These are phyloP conservation scores for Axea sp. DNA, from an alignment of 2,888 invertebrate genomes.

Conservation along the genomic window DNA sequence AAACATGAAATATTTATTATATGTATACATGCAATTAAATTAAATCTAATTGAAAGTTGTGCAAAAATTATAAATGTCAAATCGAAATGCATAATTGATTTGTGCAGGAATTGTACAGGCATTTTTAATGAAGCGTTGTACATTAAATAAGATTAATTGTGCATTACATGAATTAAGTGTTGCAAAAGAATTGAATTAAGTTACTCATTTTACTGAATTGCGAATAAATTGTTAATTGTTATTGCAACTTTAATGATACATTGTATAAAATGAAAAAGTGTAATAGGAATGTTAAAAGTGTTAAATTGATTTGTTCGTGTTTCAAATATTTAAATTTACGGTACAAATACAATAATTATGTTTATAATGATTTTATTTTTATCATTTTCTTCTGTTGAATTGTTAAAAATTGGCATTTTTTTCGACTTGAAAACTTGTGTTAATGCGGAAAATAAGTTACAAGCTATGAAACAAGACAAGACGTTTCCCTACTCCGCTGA, in stretches of 20 bases:
- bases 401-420: too few species aligned
- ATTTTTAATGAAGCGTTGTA: conserved; percentile 19
- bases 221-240: conserved; percentile 24
- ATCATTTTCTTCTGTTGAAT: too few species aligned
- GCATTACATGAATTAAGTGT: conserved; percentile 21
- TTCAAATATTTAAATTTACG: too few species aligned
- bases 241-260: conserved; percentile 8
- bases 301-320: too few species aligned
- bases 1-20: too few species aligned
- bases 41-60: conserved; percentile 7
- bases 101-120: conserved; percentile 23
- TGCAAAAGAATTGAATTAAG: conserved; percentile 24
- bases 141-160: conserved; percentile 41
- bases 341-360: too few species aligned
- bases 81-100: conserved; percentile 35
- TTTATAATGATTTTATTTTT: too few species aligned
- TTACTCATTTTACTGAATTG: conserved; percentile 20
- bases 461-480: too few species aligned
- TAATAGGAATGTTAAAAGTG: not conserved
- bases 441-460: too few species aligned
- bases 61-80: conserved; percentile 46
- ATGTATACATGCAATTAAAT: conserved; percentile 2
- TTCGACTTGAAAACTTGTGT: too few species aligned
- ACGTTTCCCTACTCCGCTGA: too few species aligned
- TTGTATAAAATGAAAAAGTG: not conserved